Evolutionary conservation across 1,140 invertebrate species (phyloP), one percentile per base, ranked within the genome.

Genomic region (Drosophila orena): DNA sequence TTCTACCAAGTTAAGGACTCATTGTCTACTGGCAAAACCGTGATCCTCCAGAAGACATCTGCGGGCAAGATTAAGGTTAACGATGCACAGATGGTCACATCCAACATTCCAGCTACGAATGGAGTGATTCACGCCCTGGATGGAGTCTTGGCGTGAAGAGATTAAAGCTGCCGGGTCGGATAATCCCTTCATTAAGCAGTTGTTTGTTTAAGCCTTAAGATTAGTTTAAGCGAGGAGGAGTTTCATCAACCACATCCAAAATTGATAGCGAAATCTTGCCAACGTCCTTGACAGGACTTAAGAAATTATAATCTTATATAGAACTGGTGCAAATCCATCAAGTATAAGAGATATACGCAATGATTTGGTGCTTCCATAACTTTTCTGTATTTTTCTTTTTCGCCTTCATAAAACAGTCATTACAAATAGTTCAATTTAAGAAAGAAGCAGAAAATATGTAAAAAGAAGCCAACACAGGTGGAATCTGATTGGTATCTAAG

Each of bases 91-190:
- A 95, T 97, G 65, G 93, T 96, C 47, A 96, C 96, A 7, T 95
- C 96, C 86, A 97, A 97, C 91, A 95, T 97, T 73, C 96, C 96
- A 76, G 96, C 96, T 34, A 97, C 97, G 49, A 97, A 98, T 93
- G 97, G 97, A 66, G 97, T 98, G 37, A 96, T 98, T 57, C 97
- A 98, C 91, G 96, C 96, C 17, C 94, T 98, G 52, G 96, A 97
- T 83, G 94, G 94, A 43, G 93, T 97, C 6, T 92, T 97, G 50
- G 84, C 91, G 91, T 92, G 81, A 91, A 90, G 57, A 35, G 37
- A 37, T 35, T 43, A 42, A 24, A 54, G 7, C 40, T 47, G 49
- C 14, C 37, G 20, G 37, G n/a, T 46, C 30, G 30, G 42, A 30
- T 7, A 30, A 30, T 30, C 38, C 73, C 56, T 68, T 71, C 57